phyloP scores from a whole-genome alignment of 2,113 vertebrate species.

The rat (Rattus norvegicus) region GRCr8 NC_086019.1:64000501-64001000 shows the following conservation, averaged over 20 bases:
- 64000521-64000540: fast-evolving
- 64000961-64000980: background rate
- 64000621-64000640: fast-evolving
- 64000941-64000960: background rate
- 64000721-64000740: background rate
- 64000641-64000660: background rate
- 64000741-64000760: background rate
- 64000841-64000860: background rate
- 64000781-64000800: background rate
- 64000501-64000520: fast-evolving
- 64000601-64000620: fast-evolving
- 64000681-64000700: too few species aligned
- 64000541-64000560: fast-evolving
- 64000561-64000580: fast-evolving
- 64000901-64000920: background rate
- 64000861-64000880: background rate
- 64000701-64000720: background rate
- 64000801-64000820: background rate
- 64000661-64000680: background rate
- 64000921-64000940: background rate
- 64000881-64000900: background rate
- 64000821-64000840: fast-evolving
- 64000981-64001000: background rate
- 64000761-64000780: background rate
- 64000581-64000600: background rate